A percentile compares a stretch with the other conserved stretches of the same genome.
Evolutionary conservation across 2,797 vertebrate genomes (phyloP).

Genomic region (Amniataba percoides): DNA sequence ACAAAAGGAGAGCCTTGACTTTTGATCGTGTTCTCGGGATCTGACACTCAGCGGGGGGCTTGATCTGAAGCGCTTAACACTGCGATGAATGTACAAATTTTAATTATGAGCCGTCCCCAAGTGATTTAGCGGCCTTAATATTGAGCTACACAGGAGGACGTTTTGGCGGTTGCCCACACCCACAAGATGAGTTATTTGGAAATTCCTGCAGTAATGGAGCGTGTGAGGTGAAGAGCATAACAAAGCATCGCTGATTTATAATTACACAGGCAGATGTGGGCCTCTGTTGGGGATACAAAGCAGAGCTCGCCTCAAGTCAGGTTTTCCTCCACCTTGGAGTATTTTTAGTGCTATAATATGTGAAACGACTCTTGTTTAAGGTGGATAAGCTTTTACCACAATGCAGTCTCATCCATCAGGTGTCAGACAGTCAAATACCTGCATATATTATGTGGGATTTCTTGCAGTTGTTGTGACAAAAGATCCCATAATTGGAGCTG

Average conservation of each 20-base stretch:
- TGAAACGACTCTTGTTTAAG: too few relatives aligned
- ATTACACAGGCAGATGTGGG: not conserved
- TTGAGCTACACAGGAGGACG: not conserved
- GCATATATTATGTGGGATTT: not conserved
- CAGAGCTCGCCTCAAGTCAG: not conserved
- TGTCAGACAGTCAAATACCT: not conserved
- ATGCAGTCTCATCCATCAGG: too few relatives aligned
- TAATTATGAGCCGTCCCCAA: conserved; percentile 9
- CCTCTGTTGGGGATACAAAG: not conserved
- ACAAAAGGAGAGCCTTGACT: conserved; percentile 17
- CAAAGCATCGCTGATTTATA: not conserved
- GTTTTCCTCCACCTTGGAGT: not conserved
- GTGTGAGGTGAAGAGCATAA: not conserved
- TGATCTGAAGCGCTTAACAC: conserved; percentile 26
- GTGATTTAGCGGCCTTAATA: conserved; percentile 4
- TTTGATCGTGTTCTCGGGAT: conserved; percentile 48
- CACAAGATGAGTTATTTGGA: conserved; percentile 5
- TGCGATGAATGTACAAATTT: conserved; percentile 35
- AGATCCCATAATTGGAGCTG: not conserved
- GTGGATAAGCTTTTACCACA: not conserved
- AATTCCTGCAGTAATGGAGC: not conserved
- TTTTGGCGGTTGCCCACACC: not conserved
- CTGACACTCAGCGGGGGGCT: conserved; percentile 24
- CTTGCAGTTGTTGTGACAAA: not conserved
- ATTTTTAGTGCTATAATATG: not conserved